Percentiles rank a stretch among this genome's conserved stretches.
phyloP scores from a whole-genome alignment of 2,113 vertebrate genomes.

The Orycteropus afer region DNA sequence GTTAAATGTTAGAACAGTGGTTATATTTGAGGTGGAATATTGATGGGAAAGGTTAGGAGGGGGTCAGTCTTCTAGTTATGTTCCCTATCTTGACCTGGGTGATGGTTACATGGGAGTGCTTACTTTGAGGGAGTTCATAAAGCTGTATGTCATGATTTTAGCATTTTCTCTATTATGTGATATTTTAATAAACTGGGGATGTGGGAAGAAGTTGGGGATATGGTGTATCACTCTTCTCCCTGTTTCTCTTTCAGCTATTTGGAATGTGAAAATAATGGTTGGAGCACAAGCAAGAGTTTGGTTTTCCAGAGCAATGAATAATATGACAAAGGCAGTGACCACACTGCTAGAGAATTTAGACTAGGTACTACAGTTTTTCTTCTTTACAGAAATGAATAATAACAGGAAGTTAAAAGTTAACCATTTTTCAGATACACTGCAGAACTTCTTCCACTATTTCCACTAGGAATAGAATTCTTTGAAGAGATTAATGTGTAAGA shows the following conservation, averaged over 20 bases:
- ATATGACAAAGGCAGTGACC: not conserved
- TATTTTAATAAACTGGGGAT: not conserved
- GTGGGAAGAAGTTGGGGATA: not conserved
- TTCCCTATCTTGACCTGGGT: not conserved
- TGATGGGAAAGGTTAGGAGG: fast-evolving
- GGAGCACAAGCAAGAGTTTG: not conserved
- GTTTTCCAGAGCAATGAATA: not conserved
- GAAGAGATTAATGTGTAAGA: constrained; percentile 41
- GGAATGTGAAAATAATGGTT: not conserved
- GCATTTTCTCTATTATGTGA: not conserved
- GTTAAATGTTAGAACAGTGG: not conserved
- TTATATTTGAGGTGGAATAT: not conserved
- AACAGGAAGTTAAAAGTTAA: not conserved
- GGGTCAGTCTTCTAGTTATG: not conserved
- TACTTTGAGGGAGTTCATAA: not conserved
- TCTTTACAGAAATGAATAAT: not conserved
- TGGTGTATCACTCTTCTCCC: fast-evolving
- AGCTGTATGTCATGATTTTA: not conserved
- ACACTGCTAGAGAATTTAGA: not conserved
- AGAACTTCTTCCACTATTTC: not conserved
- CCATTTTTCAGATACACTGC: not conserved
- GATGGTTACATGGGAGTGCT: not conserved
- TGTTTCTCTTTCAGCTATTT: not conserved
- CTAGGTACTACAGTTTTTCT: not conserved
- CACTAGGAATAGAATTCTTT: not conserved